Conservation (phyloP, 2,113 vertebrate genomes). For the Tragelaphus scriptus region DNA sequence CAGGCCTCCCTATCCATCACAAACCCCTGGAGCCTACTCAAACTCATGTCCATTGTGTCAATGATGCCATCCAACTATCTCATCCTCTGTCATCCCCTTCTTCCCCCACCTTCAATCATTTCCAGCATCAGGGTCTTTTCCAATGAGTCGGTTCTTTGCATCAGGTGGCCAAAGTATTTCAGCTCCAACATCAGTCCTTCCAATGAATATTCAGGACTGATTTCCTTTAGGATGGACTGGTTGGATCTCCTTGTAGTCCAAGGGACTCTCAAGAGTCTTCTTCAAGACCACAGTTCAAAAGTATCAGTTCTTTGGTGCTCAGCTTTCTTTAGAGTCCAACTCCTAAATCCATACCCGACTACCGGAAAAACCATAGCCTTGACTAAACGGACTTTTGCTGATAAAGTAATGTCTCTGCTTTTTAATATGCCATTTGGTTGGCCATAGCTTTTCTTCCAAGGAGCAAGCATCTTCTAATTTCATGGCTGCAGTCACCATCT, state of each 20-base stretch:
- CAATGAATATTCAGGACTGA: background rate
- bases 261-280: background rate
- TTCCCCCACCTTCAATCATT: background rate
- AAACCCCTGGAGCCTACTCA: background rate
- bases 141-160: background rate
- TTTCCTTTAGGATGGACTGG: background rate
- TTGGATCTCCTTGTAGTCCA: background rate
- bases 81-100: background rate
- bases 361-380: background rate
- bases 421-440: background rate
- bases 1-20: background rate
- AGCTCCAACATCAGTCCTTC: background rate
- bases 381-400: accelerated
- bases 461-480: background rate
- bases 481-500: background rate
- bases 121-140: background rate
- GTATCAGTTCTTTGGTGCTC: background rate
- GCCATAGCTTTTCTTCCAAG: background rate
- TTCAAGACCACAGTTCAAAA: background rate
- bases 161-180: background rate
- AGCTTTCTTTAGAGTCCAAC: background rate
- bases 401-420: background rate
- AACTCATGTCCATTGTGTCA: accelerated
- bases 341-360: background rate
- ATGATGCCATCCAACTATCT: background rate